These are phyloP conservation scores for Bos taurus DNA, from an alignment of 2,113 vertebrate genomes.

Conservation along the genomic window DNA sequence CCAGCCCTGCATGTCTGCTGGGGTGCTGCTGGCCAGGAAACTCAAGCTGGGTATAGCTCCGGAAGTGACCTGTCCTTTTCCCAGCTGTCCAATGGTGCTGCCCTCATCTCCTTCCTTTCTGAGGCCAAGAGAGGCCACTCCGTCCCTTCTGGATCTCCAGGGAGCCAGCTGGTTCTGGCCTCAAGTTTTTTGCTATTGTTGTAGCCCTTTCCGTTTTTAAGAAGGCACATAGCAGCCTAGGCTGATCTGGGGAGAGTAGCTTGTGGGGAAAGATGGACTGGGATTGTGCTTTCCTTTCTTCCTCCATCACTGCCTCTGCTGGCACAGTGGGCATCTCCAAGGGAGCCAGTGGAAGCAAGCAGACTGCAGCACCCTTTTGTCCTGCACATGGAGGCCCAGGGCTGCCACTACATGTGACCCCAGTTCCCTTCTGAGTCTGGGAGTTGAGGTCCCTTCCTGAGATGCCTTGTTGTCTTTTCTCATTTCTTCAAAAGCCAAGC, in stretches of 20 bases:
- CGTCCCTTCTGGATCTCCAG: neutral
- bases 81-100: neutral
- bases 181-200: neutral
- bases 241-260: constrained; percentile 28
- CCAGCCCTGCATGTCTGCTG: neutral
- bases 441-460: neutral
- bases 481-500: constrained; percentile 45
- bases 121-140: neutral
- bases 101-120: neutral
- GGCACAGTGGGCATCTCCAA: neutral
- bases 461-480: constrained; percentile 16
- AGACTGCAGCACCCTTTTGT: neutral
- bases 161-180: neutral
- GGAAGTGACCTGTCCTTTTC: neutral
- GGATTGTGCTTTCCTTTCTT: neutral
- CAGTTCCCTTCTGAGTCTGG: neutral
- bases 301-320: constrained; percentile 9
- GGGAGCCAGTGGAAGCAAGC: neutral
- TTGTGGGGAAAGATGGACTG: neutral
- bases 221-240: neutral
- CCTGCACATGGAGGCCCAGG: neutral
- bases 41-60: neutral
- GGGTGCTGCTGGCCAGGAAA: neutral
- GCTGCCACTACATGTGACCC: neutral
- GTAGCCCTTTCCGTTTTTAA: neutral